Conservation (phyloP, 2,113 vertebrate genomes). For the Cyprinodon tularosa region DNA sequence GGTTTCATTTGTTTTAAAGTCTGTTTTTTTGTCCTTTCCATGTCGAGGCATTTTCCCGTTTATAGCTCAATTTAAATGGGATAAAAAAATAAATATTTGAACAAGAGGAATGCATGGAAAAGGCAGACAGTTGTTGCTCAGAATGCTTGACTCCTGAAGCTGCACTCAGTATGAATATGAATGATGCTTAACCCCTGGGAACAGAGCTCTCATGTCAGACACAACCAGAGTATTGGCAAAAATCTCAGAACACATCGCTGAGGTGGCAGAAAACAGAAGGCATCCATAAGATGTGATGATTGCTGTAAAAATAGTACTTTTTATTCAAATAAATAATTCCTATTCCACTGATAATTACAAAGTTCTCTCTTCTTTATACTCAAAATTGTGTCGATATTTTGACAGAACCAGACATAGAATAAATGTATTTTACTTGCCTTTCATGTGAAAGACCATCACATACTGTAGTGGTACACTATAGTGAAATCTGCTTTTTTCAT, state of each 20-base stretch:
- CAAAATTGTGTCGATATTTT: no score
- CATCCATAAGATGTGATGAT: conserved; percentile 43
- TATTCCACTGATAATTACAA: not conserved
- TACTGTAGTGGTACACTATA: no score
- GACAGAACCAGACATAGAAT: no score
- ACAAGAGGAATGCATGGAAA: conserved; percentile 19
- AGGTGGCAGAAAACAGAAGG: conserved; percentile 33
- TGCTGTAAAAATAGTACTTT: conserved; percentile 10
- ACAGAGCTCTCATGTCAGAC: conserved; percentile 62
- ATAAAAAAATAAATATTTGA: conserved; percentile 27
- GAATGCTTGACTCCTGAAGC: conserved; percentile 39
- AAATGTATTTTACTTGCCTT: no score
- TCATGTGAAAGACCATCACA: no score
- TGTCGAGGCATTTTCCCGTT: conserved; percentile 17
- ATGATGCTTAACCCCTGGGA: conserved; percentile 63
- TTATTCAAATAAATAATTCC: not conserved
- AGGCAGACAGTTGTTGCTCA: conserved; percentile 40
- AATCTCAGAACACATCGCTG: conserved; percentile 46
- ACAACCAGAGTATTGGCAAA: conserved; percentile 56
- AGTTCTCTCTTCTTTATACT: not conserved
- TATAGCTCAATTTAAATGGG: conserved; percentile 22
- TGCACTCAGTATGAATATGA: conserved; percentile 67
- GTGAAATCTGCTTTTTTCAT: no score
- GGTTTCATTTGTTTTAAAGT: no score
- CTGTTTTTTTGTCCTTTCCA: conserved; percentile 44